A percentile compares a stretch with the other conserved stretches of the same genome.
phyloP scores from a whole-genome alignment of 2,797 vertebrate genomes.

The Fratercula arctica region DNA sequence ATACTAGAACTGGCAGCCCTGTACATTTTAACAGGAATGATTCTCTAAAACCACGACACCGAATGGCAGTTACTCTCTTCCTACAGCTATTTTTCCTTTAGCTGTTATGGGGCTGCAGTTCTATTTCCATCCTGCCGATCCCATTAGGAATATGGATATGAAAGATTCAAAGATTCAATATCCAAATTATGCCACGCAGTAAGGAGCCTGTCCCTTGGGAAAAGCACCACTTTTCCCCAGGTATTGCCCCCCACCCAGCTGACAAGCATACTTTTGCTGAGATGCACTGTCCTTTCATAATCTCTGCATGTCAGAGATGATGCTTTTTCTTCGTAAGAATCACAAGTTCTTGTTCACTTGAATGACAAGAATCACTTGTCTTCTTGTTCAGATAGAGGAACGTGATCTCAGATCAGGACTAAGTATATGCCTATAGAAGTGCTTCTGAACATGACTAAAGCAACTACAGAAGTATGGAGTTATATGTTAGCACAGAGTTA shows the following conservation, averaged over 20 bases:
- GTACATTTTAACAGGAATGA: not conserved
- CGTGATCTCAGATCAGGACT: not conserved
- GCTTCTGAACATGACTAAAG: not conserved
- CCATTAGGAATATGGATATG: not conserved
- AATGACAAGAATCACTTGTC: not conserved
- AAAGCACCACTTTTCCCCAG: not conserved
- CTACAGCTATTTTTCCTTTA: not conserved
- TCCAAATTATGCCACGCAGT: not conserved
- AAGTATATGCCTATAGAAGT: not conserved
- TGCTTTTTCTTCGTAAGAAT: not conserved
- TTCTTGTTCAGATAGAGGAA: not conserved
- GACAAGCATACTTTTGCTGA: not conserved
- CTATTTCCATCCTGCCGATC: not conserved
- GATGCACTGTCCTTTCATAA: not conserved
- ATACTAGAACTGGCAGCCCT: not conserved
- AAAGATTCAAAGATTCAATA: not conserved
- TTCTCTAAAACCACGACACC: not conserved
- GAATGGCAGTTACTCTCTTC: not conserved
- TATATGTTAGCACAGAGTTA: not conserved
- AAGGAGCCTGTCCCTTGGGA: not conserved
- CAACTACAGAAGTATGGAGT: not conserved
- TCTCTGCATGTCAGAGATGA: not conserved
- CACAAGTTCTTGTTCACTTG: not conserved
- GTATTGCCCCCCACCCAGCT: not conserved
- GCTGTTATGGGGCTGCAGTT: not conserved